A percentile compares a stretch with the other conserved stretches of the same genome.
phyloP scores from a whole-genome alignment of 2,113 vertebrate genomes.

The Elachura formosa region DNA sequence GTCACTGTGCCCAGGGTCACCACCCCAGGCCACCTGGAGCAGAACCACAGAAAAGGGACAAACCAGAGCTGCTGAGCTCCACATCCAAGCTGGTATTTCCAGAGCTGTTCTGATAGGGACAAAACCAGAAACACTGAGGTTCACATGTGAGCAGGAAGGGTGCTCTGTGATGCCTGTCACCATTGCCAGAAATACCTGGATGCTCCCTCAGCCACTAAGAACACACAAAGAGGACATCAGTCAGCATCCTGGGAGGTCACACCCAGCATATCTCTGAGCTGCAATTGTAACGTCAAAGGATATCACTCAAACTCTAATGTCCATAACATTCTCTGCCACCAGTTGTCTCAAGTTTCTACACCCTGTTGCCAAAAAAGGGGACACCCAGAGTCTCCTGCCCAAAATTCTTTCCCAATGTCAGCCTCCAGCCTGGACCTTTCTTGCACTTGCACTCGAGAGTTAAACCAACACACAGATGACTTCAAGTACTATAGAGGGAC shows the following conservation, averaged over 20 bases:
- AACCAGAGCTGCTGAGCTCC: not conserved
- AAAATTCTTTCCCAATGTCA: not conserved
- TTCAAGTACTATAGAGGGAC: not conserved
- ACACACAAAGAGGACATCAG: not conserved
- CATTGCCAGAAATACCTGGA: not conserved
- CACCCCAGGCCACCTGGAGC: not conserved
- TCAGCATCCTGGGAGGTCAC: not conserved
- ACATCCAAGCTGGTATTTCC: not conserved
- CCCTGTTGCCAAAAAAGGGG: not conserved
- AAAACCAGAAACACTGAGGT: not conserved
- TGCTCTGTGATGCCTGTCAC: not conserved
- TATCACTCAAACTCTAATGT: not conserved
- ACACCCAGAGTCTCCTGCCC: not conserved
- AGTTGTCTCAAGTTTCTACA: not conserved
- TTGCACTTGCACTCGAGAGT: not conserved
- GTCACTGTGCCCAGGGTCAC: not conserved
- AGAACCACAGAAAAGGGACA: not conserved
- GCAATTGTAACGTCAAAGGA: not conserved
- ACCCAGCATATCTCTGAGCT: not conserved
- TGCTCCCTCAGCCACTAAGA: not conserved
- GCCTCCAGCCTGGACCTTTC: not conserved
- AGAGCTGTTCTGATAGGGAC: not conserved
- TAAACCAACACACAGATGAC: not conserved
- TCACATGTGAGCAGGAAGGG: fast-evolving
- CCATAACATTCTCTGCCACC: not conserved